Percentiles rank a stretch among this genome's conserved stretches.
phyloP scores from a whole-genome alignment of 2,888 invertebrate genomes.

The Morpho deidamia region DNA sequence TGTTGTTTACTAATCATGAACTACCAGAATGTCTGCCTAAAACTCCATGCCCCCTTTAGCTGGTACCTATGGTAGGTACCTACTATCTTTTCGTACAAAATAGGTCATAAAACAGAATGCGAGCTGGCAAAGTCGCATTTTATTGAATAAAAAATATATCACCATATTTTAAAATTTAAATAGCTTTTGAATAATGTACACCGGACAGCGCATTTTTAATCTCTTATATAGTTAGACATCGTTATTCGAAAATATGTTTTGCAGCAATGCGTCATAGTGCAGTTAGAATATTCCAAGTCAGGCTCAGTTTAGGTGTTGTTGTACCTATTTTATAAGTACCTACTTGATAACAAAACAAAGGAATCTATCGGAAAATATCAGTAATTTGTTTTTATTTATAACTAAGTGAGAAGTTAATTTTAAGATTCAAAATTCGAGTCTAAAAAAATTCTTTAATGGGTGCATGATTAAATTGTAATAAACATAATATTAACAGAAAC shows the following conservation, averaged over 20 bases:
- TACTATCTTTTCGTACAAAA: slow-evolving; percentile 1
- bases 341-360: neutral
- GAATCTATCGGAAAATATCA: too few species aligned
- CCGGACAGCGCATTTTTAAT: slow-evolving; percentile 13
- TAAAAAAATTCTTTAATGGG: too few species aligned
- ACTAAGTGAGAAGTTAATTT: too few species aligned
- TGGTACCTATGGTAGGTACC: too few species aligned
- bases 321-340: neutral
- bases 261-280: slow-evolving; percentile 16
- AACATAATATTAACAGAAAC: too few species aligned
- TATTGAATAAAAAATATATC: slow-evolving; percentile 25
- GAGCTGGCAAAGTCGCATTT: slow-evolving; percentile 56
- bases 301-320: too few species aligned
- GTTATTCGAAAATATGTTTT: slow-evolving; percentile 15
- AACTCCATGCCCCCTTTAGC: too few species aligned
- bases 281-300: neutral
- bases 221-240: neutral
- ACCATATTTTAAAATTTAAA: slow-evolving; percentile 18
- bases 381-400: too few species aligned
- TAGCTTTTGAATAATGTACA: slow-evolving; percentile 19
- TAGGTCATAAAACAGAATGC: slow-evolving; percentile 7
- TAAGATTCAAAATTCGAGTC: too few species aligned
- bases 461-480: too few species aligned
- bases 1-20: too few species aligned
- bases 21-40: too few species aligned